These are phyloP conservation scores for Morone chrysops DNA, from an alignment of 2,113 vertebrate species.

Conservation along the genomic window DNA sequence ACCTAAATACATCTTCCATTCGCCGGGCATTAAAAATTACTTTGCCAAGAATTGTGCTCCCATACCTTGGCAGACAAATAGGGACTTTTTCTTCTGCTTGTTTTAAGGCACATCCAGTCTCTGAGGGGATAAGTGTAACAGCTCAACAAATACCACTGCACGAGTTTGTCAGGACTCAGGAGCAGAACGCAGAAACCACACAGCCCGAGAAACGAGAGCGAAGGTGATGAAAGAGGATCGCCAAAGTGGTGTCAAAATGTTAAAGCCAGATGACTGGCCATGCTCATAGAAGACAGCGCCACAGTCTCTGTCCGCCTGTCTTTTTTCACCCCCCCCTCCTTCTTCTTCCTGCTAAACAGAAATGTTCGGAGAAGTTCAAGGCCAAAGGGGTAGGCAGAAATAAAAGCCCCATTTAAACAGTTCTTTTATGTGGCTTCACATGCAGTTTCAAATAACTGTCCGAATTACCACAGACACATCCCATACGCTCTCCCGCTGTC, in stretches of 20 bases:
- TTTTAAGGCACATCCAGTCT: constrained; percentile 58
- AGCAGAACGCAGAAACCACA: constrained; percentile 41
- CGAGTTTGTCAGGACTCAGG: constrained; percentile 40
- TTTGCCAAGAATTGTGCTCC: constrained; percentile 14
- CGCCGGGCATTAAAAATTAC: constrained; percentile 40
- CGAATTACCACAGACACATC: constrained; percentile 40
- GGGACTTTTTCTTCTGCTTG: constrained; percentile 46
- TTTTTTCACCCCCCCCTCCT: not conserved
- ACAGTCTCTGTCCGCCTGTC: constrained; percentile 6
- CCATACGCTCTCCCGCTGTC: constrained; percentile 18
- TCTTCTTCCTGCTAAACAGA: constrained; percentile 34
- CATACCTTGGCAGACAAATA: constrained; percentile 45
- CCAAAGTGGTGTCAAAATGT: constrained; percentile 50
- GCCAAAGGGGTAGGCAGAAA: constrained; percentile 37
- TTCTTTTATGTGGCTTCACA: constrained; percentile 51
- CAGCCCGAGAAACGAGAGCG: constrained; percentile 30
- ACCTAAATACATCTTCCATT: constrained; percentile 58
- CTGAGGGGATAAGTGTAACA: constrained; percentile 53
- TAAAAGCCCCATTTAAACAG: constrained; percentile 43
- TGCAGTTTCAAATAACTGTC: constrained; percentile 50
- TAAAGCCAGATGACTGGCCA: constrained; percentile 37
- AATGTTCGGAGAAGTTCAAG: constrained; percentile 60
- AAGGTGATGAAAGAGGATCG: constrained; percentile 56
- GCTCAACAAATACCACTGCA: constrained; percentile 49
- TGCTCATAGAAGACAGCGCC: constrained; percentile 20